Evolutionary conservation across 1,140 invertebrate species (phyloP), one percentile per base, ranked within the genome.

Genomic region (Argopecten irradians): DNA sequence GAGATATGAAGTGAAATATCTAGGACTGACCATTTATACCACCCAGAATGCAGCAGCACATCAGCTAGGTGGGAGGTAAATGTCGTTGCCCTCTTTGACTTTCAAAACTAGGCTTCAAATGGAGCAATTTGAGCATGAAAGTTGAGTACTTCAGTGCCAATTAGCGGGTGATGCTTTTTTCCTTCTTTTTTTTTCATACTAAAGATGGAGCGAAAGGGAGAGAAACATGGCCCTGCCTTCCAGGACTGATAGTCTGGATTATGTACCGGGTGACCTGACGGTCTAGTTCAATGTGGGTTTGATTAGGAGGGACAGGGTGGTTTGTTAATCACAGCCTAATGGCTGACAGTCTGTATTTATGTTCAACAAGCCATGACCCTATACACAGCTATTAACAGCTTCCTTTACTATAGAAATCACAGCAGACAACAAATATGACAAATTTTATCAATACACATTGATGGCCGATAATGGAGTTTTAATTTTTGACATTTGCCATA

Each of bases 401-500:
- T 71, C 55, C 55, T 71, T 28, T 71, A 71, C 55, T 71, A 71
- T 28, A 71, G n/a, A 71, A 28, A 71, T 71, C 16, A 16, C 22
- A n/a, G 55, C 22, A n/a, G 55, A 71, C 55, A 71, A 71, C 8
- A 71, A 71, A 71, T 71, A 71, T 71, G 55, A 71, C 55, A 71
- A 71, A 71, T 71, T 71, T n/a, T 71, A 71, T 71, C 55, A 28
- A 71, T 71, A 71, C 55, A 71, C 55, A 71, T n/a, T 71, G 55
- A 71, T 71, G 13, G 22, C 5, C 16, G 55, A 3, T 71, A 71
- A 71, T 71, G 55, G 55, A n/a, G 55, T 5, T 71, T 71, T 71
- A 71, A 71, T 71, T 71, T 71, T 28, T 71, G 55, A 71, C 55
- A 71, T 71, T 71, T 71, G 55, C 55, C 55, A 71, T 71, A 71